These are phyloP conservation scores for Ostrea denselamellosa DNA, from an alignment of 1,140 invertebrate genomes.

Conservation along the genomic window DNA sequence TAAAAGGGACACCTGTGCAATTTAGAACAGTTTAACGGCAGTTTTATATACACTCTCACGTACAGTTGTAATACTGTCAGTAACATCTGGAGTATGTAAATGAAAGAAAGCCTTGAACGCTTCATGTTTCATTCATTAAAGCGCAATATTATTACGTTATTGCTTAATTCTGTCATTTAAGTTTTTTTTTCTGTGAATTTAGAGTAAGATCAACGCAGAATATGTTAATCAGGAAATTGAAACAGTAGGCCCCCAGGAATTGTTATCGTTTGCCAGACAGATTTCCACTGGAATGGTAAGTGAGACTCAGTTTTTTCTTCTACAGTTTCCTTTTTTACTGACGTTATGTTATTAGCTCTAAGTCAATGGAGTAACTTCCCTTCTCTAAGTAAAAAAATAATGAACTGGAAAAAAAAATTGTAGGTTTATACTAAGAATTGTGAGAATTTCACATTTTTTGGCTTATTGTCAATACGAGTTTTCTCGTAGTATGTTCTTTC, in stretches of 20 bases:
- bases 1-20: not conserved
- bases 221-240: conserved; percentile 66
- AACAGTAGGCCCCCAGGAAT: conserved; percentile 63
- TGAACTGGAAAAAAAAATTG: too few species aligned
- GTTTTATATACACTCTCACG: not conserved
- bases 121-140: conserved; percentile 27
- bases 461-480: too few species aligned
- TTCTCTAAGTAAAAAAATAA: too few species aligned
- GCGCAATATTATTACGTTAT: conserved; percentile 23
- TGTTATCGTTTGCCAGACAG: conserved; percentile 73
- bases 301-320: not conserved
- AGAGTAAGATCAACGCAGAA: conserved; percentile 16
- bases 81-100: conserved; percentile 19
- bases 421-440: too few species aligned
- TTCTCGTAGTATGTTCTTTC: too few species aligned
- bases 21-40: not conserved
- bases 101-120: not conserved
- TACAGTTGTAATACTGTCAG: conserved; percentile 11
- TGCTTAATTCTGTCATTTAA: conserved; percentile 41
- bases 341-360: too few species aligned
- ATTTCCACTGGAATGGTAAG: conserved; percentile 76
- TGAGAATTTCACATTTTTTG: too few species aligned
- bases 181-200: conserved; percentile 44
- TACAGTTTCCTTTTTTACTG: too few species aligned
- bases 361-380: too few species aligned